Evolutionary conservation across 2,888 invertebrate species (phyloP).

Genomic region (Philonicus albiceps): DNA sequence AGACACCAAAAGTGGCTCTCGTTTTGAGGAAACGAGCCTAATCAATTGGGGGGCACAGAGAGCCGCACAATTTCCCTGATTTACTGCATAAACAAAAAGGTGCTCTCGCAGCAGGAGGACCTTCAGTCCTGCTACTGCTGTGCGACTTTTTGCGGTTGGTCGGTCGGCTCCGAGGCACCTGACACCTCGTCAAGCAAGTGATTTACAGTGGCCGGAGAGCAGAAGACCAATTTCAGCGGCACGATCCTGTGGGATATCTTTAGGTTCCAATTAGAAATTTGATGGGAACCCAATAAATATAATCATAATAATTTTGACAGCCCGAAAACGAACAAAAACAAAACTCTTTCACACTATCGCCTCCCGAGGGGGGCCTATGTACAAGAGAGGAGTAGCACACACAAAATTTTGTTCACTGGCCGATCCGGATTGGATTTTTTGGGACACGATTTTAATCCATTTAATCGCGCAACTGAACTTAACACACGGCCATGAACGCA

Average conservation of each 20-base stretch:
- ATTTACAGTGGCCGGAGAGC: neutral
- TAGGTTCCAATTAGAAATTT: neutral
- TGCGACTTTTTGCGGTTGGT: neutral
- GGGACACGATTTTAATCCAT: neutral
- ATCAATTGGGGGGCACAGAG: neutral
- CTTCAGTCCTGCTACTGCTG: neutral
- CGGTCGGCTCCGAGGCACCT: neutral
- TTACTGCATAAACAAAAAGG: neutral
- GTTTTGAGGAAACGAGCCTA: neutral
- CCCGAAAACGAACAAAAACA: conserved; percentile 45
- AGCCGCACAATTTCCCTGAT: neutral
- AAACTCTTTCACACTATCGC: conserved; percentile 41
- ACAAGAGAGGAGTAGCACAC: conserved; percentile 17
- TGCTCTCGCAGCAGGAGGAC: neutral
- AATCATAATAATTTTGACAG: conserved; percentile 46
- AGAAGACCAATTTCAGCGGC: neutral
- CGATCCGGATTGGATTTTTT: neutral
- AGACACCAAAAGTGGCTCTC: neutral
- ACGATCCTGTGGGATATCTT: neutral
- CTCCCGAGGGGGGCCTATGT: neutral
- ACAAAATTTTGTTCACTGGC: neutral
- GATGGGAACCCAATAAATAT: neutral
- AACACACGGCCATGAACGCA: neutral
- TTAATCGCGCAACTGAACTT: conserved; percentile 23
- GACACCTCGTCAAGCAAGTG: neutral